Base-by-base conservation (phyloP, 2,888 invertebrate species). In the Kuschelorhynchus macadamiae region DNA sequence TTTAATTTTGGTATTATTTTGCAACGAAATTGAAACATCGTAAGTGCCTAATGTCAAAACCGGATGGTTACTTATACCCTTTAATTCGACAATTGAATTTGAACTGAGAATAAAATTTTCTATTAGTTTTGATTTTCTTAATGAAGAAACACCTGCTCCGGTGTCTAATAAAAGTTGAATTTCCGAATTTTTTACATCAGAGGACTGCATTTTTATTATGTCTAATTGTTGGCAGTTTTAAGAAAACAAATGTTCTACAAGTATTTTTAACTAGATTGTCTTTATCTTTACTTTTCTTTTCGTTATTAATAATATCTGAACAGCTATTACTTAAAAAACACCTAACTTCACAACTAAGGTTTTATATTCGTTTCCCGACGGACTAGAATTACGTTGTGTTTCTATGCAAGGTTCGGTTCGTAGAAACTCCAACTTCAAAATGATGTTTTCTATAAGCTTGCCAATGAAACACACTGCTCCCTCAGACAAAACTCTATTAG, bases 141-240 rank as follows among this genome's bases (percentile, higher is more conserved):
- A 25, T 39, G 20, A 18, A 41, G 39, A 53, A 12, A 53, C 39
- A 16, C 39, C 53, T 1, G 39, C 39, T 3, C 53, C 53, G 7
- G 32, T 53, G 11, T 53, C 53, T 53, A 53, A 3, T 20, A 53
- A 39, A 21, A 53, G 25, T 3, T 56, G n/a, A 5, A 14, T 12
- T 42, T 11, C 30, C 12, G 8, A 33, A 52, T 20, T 53, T 53
- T 39, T 20, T 39, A 12, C 5, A 16, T 33, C 20, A 12, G 7
- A 2, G 1, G 33, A 20, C 20, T 39, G 7, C 14, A 56, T 42
- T 44, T 42, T 30, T 17, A 56, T 44, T 8, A 44, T 42, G n/a
- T 56, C 56, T 42, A 56, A 25, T 32, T 56, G 52, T 52, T 52
- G 17, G 9, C 18, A 16, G 12, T 17, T 53, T 7, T 53, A 7